Percentiles rank a stretch among this genome's conserved stretches.
phyloP scores from a whole-genome alignment of 2,113 vertebrate species.

The Copsychus sechellarum region DNA sequence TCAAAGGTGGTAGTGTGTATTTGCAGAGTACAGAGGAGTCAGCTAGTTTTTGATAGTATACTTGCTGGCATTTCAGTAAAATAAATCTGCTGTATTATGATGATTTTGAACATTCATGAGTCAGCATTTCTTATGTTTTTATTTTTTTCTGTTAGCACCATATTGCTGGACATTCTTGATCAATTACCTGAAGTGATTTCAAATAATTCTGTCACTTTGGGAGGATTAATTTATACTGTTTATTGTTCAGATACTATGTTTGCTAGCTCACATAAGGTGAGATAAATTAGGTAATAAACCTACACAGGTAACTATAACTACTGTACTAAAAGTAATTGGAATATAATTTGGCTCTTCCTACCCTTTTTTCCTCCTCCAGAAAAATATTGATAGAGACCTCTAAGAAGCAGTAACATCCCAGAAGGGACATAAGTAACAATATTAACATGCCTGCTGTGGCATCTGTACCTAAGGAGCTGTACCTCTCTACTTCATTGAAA shows the following conservation, averaged over 20 bases:
- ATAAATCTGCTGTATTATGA: neutral
- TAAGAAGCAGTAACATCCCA: conserved; percentile 32
- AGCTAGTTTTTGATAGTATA: neutral
- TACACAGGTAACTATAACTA: neutral
- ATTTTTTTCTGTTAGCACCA: neutral
- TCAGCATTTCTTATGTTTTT: neutral
- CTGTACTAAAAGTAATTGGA: neutral
- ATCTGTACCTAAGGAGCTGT: conserved; percentile 89
- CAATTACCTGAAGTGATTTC: neutral
- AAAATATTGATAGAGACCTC: conserved; percentile 29
- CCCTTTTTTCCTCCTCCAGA: conserved; percentile 44
- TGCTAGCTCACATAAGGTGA: neutral
- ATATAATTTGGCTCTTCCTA: neutral
- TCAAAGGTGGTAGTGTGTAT: neutral
- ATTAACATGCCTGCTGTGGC: conserved; percentile 94
- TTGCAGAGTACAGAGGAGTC: neutral
- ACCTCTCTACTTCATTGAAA: conserved; percentile 90
- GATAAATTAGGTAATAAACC: neutral
- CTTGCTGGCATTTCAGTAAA: neutral
- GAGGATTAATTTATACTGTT: neutral
- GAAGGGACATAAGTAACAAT: conserved; percentile 23
- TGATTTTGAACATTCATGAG: neutral
- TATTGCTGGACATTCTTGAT: neutral
- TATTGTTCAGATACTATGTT: neutral
- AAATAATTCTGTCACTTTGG: neutral